Evolutionary conservation across 1,140 invertebrate species (phyloP), one percentile per base, ranked within the genome.

Genomic region (Bombus haemorrhoidalis): DNA sequence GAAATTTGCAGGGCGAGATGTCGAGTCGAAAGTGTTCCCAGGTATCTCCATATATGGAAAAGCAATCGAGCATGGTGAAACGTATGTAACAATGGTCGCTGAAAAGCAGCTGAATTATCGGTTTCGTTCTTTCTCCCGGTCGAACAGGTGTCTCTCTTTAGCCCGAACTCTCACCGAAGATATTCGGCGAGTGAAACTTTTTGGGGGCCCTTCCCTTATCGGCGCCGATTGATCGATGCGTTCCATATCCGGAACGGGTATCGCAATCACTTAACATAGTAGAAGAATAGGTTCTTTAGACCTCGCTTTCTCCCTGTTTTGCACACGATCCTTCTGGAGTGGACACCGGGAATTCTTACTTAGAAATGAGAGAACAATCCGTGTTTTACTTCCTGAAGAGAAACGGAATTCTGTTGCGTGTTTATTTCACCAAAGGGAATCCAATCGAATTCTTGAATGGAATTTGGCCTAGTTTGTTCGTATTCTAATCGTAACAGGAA

Each of bases 171-270:
- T 94, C 93, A 92, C 93, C 93, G 81, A 92, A 93, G 92, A 92
- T 93, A 94, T 94, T 94, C 90, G 91, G 91, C 91, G 90, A 92
- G 93, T 93, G 92, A 93, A 94, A 94, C 93, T 92, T 87, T 82
- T 89, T 85, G 81, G 81, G n/a, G 77, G 83, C 86, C 89, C 90
- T 89, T 92, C 71, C 57, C 43, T 85, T 85, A 75, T 81, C 76
- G 76, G 76, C 28, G 32, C 37, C 41, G 0, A 72, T 32, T 75
- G 75, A 74, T 80, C 82, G 75, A 85, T 87, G 18, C 53, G 71
- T 71, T 75, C 79, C 62, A 81, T 74, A 66, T 74, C 34, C 34
- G 66, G 37, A 62, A 22, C 68, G 53, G 3, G 47, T 71, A 34
- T 57, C 32, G 25, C n/a, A 41, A 71, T 39, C 62, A 25, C 62